Evolutionary conservation across 92 coral and sea anemone species (phyloP).

Genomic region (Siderastrea radians): DNA sequence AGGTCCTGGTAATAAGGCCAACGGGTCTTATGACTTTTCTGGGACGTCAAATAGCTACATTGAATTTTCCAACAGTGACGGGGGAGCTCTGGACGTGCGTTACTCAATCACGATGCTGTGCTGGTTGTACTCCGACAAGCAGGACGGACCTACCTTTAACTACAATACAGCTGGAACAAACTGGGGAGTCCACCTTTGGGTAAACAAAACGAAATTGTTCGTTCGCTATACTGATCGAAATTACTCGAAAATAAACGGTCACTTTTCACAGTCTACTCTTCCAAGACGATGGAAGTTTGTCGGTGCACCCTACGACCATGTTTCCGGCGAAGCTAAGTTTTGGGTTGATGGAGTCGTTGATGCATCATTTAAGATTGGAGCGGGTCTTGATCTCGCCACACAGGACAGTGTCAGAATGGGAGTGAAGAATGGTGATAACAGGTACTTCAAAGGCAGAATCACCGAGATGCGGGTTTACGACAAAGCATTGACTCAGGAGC

Average conservation of each 20-base stretch:
- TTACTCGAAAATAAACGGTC: slow-evolving; percentile 7
- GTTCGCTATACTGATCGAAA: slow-evolving; percentile 60
- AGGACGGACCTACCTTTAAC: slow-evolving; percentile 57
- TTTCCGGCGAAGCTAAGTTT: too few species aligned
- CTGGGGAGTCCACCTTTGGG: slow-evolving; percentile 66
- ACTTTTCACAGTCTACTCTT: background rate
- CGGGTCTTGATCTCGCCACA: slow-evolving; percentile 42
- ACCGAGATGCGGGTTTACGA: slow-evolving; percentile 65
- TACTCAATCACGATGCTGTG: too few species aligned
- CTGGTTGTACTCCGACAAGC: slow-evolving; percentile 11
- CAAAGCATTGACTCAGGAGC: slow-evolving; percentile 34
- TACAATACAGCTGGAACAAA: slow-evolving; percentile 45
- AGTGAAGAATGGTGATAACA: too few species aligned
- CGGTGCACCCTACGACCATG: too few species aligned
- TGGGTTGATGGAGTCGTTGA: slow-evolving; percentile 32
- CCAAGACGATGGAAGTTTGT: slow-evolving; percentile 42
- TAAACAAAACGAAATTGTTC: slow-evolving; percentile 24
- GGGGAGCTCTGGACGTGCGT: too few species aligned
- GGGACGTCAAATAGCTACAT: background rate
- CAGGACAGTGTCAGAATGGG: slow-evolving; percentile 35
- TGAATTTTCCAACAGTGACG: too few species aligned
- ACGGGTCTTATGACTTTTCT: slow-evolving; percentile 47
- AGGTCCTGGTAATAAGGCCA: slow-evolving; percentile 27
- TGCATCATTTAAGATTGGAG: slow-evolving; percentile 25
- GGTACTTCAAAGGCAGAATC: background rate